Evolutionary conservation across 2,113 vertebrate genomes (phyloP).

Genomic region (Trichechus manatus): DNA sequence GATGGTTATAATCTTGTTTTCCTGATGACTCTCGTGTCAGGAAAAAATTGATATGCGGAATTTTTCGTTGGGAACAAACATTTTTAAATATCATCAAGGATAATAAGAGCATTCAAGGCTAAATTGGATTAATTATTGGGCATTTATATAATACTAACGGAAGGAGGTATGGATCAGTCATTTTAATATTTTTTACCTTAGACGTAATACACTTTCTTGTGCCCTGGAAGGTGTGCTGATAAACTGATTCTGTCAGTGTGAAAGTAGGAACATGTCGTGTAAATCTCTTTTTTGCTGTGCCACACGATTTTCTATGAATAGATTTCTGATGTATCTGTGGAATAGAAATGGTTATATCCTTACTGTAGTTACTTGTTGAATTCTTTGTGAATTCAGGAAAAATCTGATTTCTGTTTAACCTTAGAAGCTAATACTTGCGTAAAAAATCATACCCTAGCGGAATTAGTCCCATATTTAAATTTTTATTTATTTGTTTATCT

Average conservation of each 20-base stretch:
- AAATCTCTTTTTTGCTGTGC: constrained; percentile 48
- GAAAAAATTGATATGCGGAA: constrained; percentile 13
- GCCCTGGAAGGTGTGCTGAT: neutral
- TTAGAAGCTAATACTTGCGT: neutral
- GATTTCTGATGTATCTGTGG: constrained; percentile 5
- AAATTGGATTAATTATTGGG: constrained; percentile 46
- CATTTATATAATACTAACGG: neutral
- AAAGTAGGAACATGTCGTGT: neutral
- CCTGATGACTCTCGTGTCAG: neutral
- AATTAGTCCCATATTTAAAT: neutral
- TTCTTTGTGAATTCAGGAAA: constrained; percentile 53
- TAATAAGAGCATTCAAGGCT: constrained; percentile 30
- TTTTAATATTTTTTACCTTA: constrained; percentile 49
- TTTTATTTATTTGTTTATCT: neutral
- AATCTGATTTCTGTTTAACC: neutral
- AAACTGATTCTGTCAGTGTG: neutral
- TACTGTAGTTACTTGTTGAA: constrained; percentile 39
- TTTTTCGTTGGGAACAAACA: constrained; percentile 41
- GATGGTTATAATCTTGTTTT: constrained; percentile 48
- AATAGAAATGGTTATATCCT: constrained; percentile 29
- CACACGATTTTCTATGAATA: constrained; percentile 25
- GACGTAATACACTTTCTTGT: constrained; percentile 20
- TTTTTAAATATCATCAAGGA: constrained; percentile 15
- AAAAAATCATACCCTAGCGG: neutral
- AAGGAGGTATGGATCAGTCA: neutral